Evolutionary conservation across 2,888 invertebrate species (phyloP).

Genomic region (Callyntrura sp.): DNA sequence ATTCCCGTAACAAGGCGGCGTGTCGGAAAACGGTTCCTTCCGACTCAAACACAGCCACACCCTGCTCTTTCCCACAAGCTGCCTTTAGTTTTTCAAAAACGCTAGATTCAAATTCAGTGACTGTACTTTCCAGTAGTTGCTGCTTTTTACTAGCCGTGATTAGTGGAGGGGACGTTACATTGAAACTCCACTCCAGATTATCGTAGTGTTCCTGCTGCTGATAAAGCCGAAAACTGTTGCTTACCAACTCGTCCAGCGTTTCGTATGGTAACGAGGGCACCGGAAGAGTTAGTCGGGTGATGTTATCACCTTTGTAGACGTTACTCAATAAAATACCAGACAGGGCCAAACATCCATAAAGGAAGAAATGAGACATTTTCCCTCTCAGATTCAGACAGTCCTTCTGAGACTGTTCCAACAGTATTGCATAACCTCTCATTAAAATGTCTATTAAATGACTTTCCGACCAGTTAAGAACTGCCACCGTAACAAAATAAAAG

Average conservation of each 20-base stretch:
- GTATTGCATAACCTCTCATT: not conserved
- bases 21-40: not conserved
- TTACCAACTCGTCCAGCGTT: no score
- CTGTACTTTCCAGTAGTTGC: not conserved
- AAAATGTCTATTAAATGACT: not conserved
- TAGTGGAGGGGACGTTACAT: not conserved
- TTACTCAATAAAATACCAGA: not conserved
- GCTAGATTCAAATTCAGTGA: no score
- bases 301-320: no score
- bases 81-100: not conserved
- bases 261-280: not conserved
- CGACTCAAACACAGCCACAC: not conserved
- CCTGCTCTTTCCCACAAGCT: not conserved
- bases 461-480: not conserved
- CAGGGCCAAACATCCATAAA: not conserved
- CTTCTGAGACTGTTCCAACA: not conserved
- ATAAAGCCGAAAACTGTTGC: no score
- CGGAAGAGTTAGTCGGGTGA: no score
- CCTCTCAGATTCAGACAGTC: not conserved
- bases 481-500: not conserved
- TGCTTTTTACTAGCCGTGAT: not conserved
- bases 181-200: not conserved
- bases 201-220: no score
- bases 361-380: not conserved
- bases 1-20: not conserved